Percentiles rank a stretch among this genome's conserved stretches.
These are phyloP conservation scores for Stomorhina lunata DNA, from an alignment of 2,888 invertebrate species.

Conservation along the genomic window DNA sequence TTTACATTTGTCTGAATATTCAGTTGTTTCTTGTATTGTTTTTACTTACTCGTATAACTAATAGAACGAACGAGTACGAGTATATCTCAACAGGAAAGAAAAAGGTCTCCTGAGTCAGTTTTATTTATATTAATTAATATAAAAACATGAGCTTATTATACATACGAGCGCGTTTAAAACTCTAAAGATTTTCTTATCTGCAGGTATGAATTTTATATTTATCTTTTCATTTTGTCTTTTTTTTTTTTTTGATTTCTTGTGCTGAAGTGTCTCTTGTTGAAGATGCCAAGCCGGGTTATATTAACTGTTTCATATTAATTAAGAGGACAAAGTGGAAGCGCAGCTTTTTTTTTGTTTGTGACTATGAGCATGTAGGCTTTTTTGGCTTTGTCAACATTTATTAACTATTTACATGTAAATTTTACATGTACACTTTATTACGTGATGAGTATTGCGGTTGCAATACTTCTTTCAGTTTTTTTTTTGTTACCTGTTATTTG, in stretches of 20 bases:
- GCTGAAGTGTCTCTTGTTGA: slow-evolving; percentile 34
- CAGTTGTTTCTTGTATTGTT: slow-evolving; percentile 1
- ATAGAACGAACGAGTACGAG: no score
- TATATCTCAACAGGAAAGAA: neutral
- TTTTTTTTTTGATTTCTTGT: neutral
- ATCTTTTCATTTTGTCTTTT: neutral
- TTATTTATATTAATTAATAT: slow-evolving; percentile 62
- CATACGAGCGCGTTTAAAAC: slow-evolving; percentile 47
- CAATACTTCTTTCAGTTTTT: neutral
- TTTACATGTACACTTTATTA: neutral
- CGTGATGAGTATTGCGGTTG: neutral
- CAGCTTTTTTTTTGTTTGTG: neutral
- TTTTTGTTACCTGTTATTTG: neutral
- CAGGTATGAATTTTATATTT: slow-evolving; percentile 23
- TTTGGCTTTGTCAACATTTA: neutral
- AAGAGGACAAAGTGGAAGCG: neutral
- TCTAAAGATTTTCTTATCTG: slow-evolving; percentile 50
- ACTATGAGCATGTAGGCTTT: neutral
- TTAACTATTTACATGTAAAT: no score
- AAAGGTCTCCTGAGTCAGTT: slow-evolving; percentile 52
- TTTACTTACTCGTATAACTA: no score
- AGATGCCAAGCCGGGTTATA: slow-evolving; percentile 42
- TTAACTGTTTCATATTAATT: slow-evolving; percentile 51
- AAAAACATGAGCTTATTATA: slow-evolving; percentile 60
- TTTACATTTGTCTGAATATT: slow-evolving; percentile 11